phyloP scores from a whole-genome alignment of 2,113 vertebrate species.

The Setophaga coronata region DNA sequence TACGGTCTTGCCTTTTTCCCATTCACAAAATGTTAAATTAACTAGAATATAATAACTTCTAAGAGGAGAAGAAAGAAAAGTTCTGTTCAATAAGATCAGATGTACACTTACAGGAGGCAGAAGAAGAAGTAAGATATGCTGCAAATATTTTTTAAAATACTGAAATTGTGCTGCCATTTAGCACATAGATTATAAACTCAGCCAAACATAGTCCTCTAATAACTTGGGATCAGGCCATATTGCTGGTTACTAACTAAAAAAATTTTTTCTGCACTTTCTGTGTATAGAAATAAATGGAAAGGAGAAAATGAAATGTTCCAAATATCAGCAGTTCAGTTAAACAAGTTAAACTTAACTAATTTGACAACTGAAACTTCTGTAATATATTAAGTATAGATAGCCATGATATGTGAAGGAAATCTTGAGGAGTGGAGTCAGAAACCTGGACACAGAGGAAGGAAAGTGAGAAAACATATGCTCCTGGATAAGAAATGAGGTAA shows the following conservation, averaged over 20 bases:
- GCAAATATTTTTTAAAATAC: background rate
- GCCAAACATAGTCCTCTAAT: background rate
- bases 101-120: accelerated
- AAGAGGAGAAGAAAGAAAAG: background rate
- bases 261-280: background rate
- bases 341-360: background rate
- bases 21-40: background rate
- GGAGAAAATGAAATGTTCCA: background rate
- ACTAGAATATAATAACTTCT: background rate
- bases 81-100: background rate
- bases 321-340: background rate
- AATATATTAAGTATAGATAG: background rate
- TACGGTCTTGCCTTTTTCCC: background rate
- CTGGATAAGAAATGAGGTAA: background rate
- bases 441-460: background rate
- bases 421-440: background rate
- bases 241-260: background rate
- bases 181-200: background rate
- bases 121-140: accelerated
- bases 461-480: background rate
- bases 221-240: background rate
- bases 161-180: background rate
- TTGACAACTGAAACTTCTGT: background rate
- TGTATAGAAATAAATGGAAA: background rate
- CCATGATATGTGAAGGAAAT: background rate